phyloP scores from a whole-genome alignment of 2,888 invertebrate genomes.

The Drosophila lutescens region DNA sequence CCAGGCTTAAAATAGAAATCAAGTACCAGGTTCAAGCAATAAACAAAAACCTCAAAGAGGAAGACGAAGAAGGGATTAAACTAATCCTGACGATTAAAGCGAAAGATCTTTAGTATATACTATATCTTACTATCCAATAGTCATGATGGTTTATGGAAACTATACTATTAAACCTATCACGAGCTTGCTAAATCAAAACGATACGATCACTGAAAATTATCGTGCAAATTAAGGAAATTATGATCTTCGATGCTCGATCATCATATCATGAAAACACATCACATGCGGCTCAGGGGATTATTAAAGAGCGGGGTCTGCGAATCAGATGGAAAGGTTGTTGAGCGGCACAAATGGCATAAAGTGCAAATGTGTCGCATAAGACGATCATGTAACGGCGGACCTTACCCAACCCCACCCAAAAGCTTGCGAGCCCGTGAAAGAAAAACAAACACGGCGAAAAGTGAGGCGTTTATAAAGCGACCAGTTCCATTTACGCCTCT shows the following conservation, averaged over 20 bases:
- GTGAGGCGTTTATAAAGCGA: constrained; percentile 29
- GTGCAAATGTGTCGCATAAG: constrained; percentile 9
- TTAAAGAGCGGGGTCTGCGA: background rate
- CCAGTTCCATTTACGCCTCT: constrained; percentile 25
- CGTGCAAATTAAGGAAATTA: constrained; percentile 1
- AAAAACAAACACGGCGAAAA: constrained; percentile 17
- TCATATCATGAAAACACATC: background rate
- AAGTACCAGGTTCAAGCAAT: background rate
- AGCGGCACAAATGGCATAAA: background rate
- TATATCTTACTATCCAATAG: background rate
- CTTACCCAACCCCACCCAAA: constrained; percentile 19
- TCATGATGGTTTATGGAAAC: background rate
- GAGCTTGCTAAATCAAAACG: background rate
- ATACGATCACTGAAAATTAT: background rate
- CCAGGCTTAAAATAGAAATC: too few relatives aligned
- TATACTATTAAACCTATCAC: background rate
- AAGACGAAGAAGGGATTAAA: background rate
- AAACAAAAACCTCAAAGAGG: background rate
- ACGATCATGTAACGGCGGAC: constrained; percentile 20
- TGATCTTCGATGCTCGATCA: background rate
- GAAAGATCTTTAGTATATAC: background rate
- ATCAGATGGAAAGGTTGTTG: background rate
- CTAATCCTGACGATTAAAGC: background rate
- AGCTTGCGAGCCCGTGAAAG: constrained; percentile 6
- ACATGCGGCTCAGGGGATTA: background rate